phyloP scores from a whole-genome alignment of 2,888 invertebrate species.

The Harpagoxenus sublaevis region DNA sequence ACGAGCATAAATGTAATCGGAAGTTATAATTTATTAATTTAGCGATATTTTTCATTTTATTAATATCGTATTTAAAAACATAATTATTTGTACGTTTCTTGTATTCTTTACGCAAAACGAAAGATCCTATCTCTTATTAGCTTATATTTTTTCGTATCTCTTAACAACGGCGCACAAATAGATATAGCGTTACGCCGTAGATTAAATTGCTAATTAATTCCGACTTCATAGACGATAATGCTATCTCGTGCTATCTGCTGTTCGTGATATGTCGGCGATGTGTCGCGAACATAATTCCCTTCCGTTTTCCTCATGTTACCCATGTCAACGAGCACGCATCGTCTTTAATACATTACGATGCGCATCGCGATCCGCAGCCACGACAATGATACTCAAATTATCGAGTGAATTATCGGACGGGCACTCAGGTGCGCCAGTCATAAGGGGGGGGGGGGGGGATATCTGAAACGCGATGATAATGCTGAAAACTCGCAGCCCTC shows the following conservation, averaged over 20 bases:
- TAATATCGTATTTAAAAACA: not conserved
- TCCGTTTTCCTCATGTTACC: slow-evolving; percentile 29
- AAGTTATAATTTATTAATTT: slow-evolving; percentile 2
- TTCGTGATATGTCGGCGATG: not conserved
- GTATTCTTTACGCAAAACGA: too few relatives aligned
- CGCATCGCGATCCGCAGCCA: slow-evolving; percentile 31
- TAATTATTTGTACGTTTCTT: not conserved
- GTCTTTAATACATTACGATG: slow-evolving; percentile 48
- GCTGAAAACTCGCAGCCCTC: slow-evolving; percentile 75
- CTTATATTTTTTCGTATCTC: not conserved
- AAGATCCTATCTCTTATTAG: too few relatives aligned
- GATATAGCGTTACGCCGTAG: not conserved
- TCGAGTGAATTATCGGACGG: slow-evolving; percentile 28
- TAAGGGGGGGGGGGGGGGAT: not conserved
- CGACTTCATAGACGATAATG: not conserved
- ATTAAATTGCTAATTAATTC: slow-evolving; percentile 18
- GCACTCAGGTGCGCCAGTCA: slow-evolving; percentile 24
- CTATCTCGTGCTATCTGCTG: not conserved
- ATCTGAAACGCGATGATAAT: slow-evolving; percentile 78
- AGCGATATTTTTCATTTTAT: not conserved
- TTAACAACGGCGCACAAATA: not conserved
- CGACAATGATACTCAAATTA: slow-evolving; percentile 48
- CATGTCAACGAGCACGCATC: slow-evolving; percentile 11
- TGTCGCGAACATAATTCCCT: slow-evolving; percentile 14
- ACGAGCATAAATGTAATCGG: not conserved